Evolutionary conservation across 2,888 invertebrate genomes (phyloP).

Genomic region (Leptopterna dolabrata): DNA sequence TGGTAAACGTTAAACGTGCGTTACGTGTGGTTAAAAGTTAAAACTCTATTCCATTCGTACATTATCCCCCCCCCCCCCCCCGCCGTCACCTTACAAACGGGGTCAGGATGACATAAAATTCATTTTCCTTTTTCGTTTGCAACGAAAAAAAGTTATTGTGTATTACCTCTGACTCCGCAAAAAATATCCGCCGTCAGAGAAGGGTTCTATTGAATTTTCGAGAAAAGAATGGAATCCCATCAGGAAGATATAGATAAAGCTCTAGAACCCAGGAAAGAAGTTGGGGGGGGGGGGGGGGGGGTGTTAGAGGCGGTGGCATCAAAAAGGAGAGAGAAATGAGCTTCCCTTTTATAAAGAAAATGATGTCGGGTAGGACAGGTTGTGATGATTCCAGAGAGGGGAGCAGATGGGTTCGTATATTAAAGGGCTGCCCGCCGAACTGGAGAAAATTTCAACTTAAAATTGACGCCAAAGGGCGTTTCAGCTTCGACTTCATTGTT

Average conservation of each 20-base stretch:
- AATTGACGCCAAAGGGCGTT: not conserved
- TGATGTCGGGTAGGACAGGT: conserved; percentile 52
- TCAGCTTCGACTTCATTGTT: conserved; percentile 19
- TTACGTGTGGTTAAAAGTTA: too few relatives aligned
- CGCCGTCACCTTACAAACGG: not conserved
- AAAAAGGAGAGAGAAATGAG: conserved; percentile 49
- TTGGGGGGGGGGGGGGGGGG: not conserved
- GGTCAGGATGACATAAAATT: not conserved
- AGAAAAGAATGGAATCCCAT: conserved; percentile 52
- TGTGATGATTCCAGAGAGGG: conserved; percentile 45
- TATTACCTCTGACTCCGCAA: not conserved
- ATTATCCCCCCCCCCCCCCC: too few relatives aligned
- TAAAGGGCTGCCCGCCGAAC: conserved; percentile 18
- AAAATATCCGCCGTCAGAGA: not conserved
- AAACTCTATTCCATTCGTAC: too few relatives aligned
- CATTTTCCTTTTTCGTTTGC: not conserved
- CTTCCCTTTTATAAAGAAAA: conserved; percentile 53
- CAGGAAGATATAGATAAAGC: conserved; percentile 53
- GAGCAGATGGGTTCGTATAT: conserved; percentile 51
- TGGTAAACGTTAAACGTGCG: too few relatives aligned
- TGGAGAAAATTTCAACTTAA: conserved; percentile 18
- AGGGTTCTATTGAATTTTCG: conserved; percentile 45
- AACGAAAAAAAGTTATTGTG: conserved; percentile 40
- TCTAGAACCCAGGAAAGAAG: not conserved
- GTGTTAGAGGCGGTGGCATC: conserved; percentile 25